Evolutionary conservation across 2,113 vertebrate species (phyloP).

Genomic region (Laticauda laticaudata): DNA sequence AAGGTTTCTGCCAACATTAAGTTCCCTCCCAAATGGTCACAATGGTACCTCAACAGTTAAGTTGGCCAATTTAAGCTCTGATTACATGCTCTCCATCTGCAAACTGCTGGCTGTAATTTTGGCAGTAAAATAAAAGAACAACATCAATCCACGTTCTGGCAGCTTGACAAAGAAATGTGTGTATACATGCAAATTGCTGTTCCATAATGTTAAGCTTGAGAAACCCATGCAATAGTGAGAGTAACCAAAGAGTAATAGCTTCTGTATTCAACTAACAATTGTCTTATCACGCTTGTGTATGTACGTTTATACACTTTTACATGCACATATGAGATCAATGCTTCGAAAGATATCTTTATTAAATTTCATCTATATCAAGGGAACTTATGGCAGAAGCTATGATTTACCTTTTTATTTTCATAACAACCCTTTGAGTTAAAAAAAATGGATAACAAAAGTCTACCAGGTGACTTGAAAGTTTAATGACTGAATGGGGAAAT

Average conservation of each 20-base stretch:
- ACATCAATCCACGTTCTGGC: background rate
- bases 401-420: background rate
- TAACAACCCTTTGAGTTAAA: no score
- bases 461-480: background rate
- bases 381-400: background rate
- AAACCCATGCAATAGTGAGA: background rate
- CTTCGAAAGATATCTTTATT: background rate
- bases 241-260: background rate
- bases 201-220: background rate
- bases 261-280: background rate
- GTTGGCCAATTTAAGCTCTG: constrained; percentile 5
- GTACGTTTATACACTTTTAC: background rate
- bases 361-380: no score
- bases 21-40: background rate
- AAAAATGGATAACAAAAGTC: background rate
- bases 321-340: background rate
- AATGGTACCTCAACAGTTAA: constrained; percentile 9
- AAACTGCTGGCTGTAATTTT: background rate
- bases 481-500: background rate
- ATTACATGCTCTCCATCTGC: constrained; percentile 11
- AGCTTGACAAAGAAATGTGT: background rate
- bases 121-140: background rate
- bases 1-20: constrained; percentile 4
- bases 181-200: background rate
- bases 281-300: background rate